Base-by-base conservation (phyloP, 2,888 invertebrate species). In the Stramonita haemastoma region DNA sequence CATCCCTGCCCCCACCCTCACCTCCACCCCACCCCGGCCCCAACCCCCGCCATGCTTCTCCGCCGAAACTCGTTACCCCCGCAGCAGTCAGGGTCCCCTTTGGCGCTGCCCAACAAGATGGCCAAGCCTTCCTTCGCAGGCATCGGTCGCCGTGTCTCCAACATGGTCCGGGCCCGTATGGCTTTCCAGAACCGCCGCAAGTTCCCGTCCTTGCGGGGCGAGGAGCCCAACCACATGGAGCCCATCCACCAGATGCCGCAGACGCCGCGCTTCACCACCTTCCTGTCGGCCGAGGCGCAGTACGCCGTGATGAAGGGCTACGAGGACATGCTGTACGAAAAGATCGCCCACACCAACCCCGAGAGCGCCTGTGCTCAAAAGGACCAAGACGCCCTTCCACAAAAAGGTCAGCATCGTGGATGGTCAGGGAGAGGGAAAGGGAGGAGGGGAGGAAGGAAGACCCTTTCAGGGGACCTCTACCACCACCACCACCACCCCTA, bases 271-370 rank as follows among this genome's bases (percentile, higher is more conserved):
- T 95, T 95, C 90, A 93, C 94, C 29, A 93, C 95, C 0, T 93
- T 94, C 13, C 90, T 95, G 73, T 95, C 95, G 0, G 92, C 94
- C 6, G 95, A 95, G 88, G 95, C 95, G 0, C 95, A 95, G 91
- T 95, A 94, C 90, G 95, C 95, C 86, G 93, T 94, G 91, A 92
- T 95, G 93, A 95, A 95, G 90, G 94, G 95, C 0, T 95, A 95
- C 88, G 95, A 95, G 89, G 95, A 95, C 89, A 91, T 93, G 11
- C 93, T 95, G 11, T 93, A 93, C 89, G 91, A 91, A 46, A 92
- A 93, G 32, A 90, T 94, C n/a, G 91, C 91, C 32, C 85, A 60
- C 17, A 90, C 86, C 29, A 92, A 92, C 73, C 94, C 94, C 11
- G 93, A 94, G 70, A 91, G 91, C 87, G 26, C 89, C 91, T 0